phyloP scores from a whole-genome alignment of 1,140 invertebrate species.

The Drosophila insularis region DNA sequence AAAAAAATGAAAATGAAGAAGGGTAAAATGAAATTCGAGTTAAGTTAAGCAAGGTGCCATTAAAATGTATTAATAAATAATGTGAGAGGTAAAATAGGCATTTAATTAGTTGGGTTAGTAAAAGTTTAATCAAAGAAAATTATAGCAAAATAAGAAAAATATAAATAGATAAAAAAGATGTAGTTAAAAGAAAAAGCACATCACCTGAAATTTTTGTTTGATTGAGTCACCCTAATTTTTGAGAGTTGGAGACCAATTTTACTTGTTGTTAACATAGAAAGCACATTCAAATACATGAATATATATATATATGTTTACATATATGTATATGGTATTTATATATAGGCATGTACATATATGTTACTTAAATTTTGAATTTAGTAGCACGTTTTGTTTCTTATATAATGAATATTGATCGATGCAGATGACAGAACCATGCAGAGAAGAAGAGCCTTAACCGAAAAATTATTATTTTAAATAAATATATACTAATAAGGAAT shows the following conservation, averaged over 20 bases:
- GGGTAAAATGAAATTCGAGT: conserved; percentile 5
- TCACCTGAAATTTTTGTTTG: conserved; percentile 50
- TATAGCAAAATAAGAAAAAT: background rate
- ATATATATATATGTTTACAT: conserved; percentile 31
- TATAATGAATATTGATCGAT: conserved; percentile 29
- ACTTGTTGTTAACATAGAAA: conserved; percentile 33
- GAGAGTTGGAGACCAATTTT: conserved; percentile 37
- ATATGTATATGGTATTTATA: conserved; percentile 32
- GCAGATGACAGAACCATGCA: conserved; percentile 6
- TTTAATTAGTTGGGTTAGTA: conserved; percentile 2
- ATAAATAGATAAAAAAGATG: background rate
- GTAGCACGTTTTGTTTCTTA: conserved; percentile 36
- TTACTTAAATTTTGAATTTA: conserved; percentile 52
- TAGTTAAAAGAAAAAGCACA: conserved; percentile 24
- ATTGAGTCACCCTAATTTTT: conserved; percentile 27
- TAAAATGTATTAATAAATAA: background rate
- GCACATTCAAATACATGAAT: conserved; percentile 41
- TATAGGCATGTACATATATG: conserved; percentile 10
- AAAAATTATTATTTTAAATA: conserved; percentile 24
- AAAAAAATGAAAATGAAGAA: conserved; percentile 24
- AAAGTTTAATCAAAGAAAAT: background rate
- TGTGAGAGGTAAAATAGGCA: background rate
- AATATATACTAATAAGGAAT: background rate
- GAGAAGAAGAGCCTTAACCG: conserved; percentile 6
- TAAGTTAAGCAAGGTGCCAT: background rate